A percentile compares a stretch with the other conserved stretches of the same genome.
These are phyloP conservation scores for Mungos mungo DNA, from an alignment of 2,113 vertebrate genomes.

Conservation along the genomic window DNA sequence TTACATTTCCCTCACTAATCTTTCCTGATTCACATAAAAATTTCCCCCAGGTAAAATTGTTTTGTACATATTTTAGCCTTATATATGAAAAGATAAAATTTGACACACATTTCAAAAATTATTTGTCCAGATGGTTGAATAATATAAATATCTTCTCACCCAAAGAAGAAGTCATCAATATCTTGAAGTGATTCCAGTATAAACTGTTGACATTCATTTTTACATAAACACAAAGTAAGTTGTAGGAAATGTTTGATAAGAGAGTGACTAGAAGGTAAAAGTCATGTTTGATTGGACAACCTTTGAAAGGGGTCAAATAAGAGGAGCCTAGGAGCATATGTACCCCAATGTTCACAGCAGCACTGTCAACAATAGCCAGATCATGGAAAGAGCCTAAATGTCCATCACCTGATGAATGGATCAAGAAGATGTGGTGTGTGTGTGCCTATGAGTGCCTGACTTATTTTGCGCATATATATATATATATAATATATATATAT, in stretches of 20 bases:
- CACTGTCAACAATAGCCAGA: too few relatives aligned
- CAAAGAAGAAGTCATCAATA: neutral
- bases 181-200: neutral
- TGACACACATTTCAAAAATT: neutral
- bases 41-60: neutral
- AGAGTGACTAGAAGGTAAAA: neutral
- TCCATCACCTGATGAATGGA: too few relatives aligned
- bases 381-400: too few relatives aligned
- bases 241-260: neutral
- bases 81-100: neutral
- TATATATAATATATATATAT: too few relatives aligned
- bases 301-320: constrained; percentile 13
- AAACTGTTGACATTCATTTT: constrained; percentile 1
- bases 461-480: too few relatives aligned
- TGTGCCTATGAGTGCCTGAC: too few relatives aligned
- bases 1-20: neutral
- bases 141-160: neutral
- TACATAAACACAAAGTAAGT: neutral
- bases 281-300: neutral
- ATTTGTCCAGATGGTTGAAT: neutral
- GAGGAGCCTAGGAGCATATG: neutral
- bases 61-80: neutral
- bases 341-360: too few relatives aligned
- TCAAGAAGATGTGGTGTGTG: too few relatives aligned
- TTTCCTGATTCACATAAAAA: neutral